Evolutionary conservation across 2,797 vertebrate genomes (phyloP).

Genomic region (Eulemur albifrons): DNA sequence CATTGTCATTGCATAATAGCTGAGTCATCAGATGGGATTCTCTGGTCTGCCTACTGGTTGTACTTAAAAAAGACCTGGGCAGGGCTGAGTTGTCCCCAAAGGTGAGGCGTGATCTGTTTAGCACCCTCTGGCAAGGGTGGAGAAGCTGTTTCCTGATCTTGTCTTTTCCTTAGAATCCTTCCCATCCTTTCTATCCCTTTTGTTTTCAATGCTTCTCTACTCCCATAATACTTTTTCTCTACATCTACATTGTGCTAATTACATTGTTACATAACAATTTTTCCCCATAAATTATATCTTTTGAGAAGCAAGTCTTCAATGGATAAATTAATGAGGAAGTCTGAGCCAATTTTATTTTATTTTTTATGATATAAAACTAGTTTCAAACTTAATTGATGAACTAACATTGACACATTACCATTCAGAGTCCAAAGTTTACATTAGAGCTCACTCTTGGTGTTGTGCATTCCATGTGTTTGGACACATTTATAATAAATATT

Average conservation of each 20-base stretch:
- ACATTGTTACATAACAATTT: neutral
- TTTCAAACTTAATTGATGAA: neutral
- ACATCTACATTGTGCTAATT: neutral
- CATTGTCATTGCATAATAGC: slow-evolving; percentile 31
- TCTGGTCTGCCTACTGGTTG: neutral
- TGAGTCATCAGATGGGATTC: slow-evolving; percentile 45
- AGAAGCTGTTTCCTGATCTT: neutral
- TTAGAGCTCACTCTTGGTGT: neutral
- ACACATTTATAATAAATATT: neutral
- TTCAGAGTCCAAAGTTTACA: neutral
- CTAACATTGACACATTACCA: neutral
- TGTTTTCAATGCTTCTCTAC: neutral
- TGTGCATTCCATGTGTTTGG: neutral
- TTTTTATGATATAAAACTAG: neutral
- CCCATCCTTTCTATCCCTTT: neutral
- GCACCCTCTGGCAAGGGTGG: neutral
- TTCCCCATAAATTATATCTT: neutral
- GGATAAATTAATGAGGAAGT: neutral
- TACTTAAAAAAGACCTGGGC: neutral
- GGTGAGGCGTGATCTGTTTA: neutral
- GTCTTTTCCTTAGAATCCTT: neutral
- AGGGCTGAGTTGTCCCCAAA: neutral
- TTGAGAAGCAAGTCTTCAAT: neutral
- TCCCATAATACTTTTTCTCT: neutral
- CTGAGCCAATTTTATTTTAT: neutral